Conservation (phyloP, 2,797 vertebrate genomes). For the Buphagus erythrorhynchus region DNA sequence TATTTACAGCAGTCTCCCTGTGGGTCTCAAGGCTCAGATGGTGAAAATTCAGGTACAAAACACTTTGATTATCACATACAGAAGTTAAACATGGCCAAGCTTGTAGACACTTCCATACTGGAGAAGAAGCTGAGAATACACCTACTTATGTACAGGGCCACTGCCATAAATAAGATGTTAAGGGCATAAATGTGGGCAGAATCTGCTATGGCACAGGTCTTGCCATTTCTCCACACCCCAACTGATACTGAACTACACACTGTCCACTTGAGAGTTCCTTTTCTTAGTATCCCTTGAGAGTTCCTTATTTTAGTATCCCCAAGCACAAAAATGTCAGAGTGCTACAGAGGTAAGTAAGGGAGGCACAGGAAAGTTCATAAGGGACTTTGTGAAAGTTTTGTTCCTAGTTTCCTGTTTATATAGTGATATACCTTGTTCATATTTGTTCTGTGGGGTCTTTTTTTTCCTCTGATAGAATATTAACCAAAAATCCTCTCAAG, state of each 20-base stretch:
- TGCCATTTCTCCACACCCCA: background rate
- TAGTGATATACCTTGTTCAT: background rate
- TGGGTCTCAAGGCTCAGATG: background rate
- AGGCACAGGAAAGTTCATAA: background rate
- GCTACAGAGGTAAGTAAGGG: background rate
- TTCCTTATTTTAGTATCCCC: background rate
- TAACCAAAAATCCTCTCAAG: background rate
- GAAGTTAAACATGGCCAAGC: background rate
- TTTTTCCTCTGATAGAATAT: background rate
- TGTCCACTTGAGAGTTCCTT: background rate
- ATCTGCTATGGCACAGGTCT: background rate
- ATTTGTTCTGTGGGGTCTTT: background rate
- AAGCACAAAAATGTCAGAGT: accelerated
- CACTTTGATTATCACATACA: background rate
- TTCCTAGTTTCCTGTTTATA: background rate
- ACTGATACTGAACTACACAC: background rate
- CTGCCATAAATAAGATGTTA: background rate
- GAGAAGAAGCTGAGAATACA: background rate
- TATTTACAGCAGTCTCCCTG: background rate
- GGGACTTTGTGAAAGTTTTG: background rate
- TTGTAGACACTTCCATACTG: background rate
- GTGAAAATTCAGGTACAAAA: background rate
- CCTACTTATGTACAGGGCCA: accelerated
- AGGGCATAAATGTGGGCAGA: background rate
- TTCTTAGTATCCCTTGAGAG: background rate